Percentiles rank a stretch among this genome's conserved stretches.
Conservation (phyloP, 2,888 invertebrate genomes). For the Cephus spinipes region DNA sequence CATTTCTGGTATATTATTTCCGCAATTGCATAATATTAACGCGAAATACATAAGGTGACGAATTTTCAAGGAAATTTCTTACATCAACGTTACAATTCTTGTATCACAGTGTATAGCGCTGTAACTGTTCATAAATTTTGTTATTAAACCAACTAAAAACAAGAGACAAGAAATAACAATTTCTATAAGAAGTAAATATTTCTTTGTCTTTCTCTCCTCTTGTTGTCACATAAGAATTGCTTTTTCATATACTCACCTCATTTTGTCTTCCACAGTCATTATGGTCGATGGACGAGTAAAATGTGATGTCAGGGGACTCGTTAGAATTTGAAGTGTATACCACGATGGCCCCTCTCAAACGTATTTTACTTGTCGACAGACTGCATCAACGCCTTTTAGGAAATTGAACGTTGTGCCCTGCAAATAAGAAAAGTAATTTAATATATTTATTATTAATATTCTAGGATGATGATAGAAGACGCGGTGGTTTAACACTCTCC, state of each 20-base stretch:
- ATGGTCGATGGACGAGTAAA: neutral
- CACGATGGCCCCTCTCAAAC: neutral
- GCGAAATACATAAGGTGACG: neutral
- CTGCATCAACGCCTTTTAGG: neutral
- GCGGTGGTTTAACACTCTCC: conserved; percentile 81
- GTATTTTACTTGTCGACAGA: neutral
- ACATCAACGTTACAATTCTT: neutral
- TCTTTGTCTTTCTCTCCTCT: neutral
- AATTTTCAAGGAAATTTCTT: neutral
- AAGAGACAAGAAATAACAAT: neutral
- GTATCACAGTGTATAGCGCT: neutral
- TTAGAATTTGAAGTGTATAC: neutral
- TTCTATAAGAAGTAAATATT: neutral
- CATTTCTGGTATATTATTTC: neutral
- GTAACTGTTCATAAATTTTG: neutral
- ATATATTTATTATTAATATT: conserved; percentile 9
- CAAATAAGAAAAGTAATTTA: conserved; percentile 4
- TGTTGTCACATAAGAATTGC: neutral
- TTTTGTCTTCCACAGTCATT: neutral
- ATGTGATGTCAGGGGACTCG: neutral
- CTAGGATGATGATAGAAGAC: conserved; percentile 84
- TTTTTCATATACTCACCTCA: neutral
- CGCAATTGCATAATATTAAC: neutral
- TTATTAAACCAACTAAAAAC: neutral
- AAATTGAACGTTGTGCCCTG: neutral